Conservation (phyloP, 2,113 vertebrate genomes). For the Passer domesticus region DNA sequence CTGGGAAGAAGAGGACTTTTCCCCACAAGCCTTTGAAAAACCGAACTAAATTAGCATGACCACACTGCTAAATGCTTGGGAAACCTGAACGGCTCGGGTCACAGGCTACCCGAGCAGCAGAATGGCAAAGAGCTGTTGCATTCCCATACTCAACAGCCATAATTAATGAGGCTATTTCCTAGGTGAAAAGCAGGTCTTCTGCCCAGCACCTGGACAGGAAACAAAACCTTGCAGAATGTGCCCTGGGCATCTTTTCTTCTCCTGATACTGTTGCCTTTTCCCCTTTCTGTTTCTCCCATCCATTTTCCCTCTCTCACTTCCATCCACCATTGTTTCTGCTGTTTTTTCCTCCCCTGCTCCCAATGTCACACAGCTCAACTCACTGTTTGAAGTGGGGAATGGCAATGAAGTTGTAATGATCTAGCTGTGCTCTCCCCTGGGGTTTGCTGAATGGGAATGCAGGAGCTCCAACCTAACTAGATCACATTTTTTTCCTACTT, state of each 20-base stretch:
- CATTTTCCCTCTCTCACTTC: background rate
- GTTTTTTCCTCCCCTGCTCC: background rate
- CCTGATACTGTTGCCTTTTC: background rate
- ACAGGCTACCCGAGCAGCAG: slow-evolving; percentile 21
- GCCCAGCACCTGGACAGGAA: background rate
- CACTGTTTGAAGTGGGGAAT: background rate
- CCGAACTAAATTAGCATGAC: slow-evolving; percentile 59
- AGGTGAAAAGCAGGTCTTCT: background rate
- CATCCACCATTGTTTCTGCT: background rate
- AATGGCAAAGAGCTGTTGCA: background rate
- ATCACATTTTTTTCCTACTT: background rate
- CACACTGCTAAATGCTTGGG: slow-evolving; percentile 54
- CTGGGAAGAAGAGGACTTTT: slow-evolving; percentile 57
- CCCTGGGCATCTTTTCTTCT: background rate
- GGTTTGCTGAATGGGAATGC: background rate
- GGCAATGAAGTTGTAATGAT: background rate
- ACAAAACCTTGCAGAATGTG: background rate
- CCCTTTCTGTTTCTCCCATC: background rate
- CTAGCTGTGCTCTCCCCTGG: background rate
- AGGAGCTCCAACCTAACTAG: background rate
- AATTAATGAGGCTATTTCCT: slow-evolving; percentile 26
- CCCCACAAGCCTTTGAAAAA: slow-evolving; percentile 53
- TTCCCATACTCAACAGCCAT: slow-evolving; percentile 36
- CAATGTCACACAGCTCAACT: background rate
- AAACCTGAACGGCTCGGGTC: background rate